Conservation (phyloP, 2,888 invertebrate species). For the Balanococcus diminutus region DNA sequence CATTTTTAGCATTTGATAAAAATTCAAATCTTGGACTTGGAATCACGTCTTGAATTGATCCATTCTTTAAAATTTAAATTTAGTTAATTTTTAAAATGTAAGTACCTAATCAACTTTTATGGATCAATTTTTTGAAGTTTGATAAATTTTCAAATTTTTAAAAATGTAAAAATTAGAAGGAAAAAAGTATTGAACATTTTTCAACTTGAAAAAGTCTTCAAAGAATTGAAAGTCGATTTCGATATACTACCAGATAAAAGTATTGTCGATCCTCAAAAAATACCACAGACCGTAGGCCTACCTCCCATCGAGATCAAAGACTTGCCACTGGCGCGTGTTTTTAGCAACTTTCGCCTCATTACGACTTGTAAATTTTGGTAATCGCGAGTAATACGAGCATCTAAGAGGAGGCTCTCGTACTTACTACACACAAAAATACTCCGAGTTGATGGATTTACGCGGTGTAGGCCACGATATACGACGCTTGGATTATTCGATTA, state of each 20-base stretch:
- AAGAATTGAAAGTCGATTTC: not conserved
- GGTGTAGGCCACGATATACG: not conserved
- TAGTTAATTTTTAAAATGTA: too few species aligned
- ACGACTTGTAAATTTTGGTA: not conserved
- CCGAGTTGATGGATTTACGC: not conserved
- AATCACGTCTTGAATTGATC: too few species aligned
- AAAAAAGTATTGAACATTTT: too few species aligned
- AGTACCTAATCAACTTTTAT: too few species aligned
- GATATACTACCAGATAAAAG: not conserved
- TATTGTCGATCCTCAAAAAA: not conserved
- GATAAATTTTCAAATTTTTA: too few species aligned
- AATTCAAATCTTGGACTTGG: too few species aligned
- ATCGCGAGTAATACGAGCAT: not conserved
- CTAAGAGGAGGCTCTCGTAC: not conserved
- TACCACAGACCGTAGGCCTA: not conserved
- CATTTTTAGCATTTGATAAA: too few species aligned
- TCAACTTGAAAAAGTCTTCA: too few species aligned
- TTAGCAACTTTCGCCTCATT: not conserved
- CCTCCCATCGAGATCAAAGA: not conserved
- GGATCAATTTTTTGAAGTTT: too few species aligned
- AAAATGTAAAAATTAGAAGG: too few species aligned
- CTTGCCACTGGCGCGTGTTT: not conserved
- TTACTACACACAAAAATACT: too few species aligned
- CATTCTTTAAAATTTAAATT: too few species aligned
- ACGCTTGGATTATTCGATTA: not conserved